Percentiles rank a stretch among this genome's conserved stretches.
Conservation (phyloP, 2,888 invertebrate species). For the Elmis aenea region DNA sequence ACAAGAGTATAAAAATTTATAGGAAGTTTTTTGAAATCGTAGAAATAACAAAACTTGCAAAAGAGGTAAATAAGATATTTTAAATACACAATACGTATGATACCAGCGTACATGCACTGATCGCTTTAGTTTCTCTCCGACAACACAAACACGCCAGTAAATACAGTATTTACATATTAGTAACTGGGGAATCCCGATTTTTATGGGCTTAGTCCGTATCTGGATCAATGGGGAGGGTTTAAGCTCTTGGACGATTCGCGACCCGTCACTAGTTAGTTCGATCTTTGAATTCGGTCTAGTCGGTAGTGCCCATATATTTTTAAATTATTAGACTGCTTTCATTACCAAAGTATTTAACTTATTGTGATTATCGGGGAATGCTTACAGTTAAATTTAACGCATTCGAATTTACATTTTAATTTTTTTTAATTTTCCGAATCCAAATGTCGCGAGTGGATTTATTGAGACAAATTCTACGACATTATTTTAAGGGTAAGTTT, state of each 20-base stretch:
- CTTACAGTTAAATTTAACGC: too few relatives aligned
- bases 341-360: too few relatives aligned
- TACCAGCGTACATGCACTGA: too few relatives aligned
- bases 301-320: constrained; percentile 11
- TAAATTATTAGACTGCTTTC: too few relatives aligned
- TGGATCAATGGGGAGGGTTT: constrained; percentile 10
- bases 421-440: constrained; percentile 6
- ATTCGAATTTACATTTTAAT: constrained; percentile 2
- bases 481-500: constrained; percentile 25
- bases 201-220: constrained; percentile 3
- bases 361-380: too few relatives aligned
- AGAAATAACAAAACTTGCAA: too few relatives aligned
- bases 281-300: constrained; percentile 7
- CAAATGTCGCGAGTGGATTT: constrained; percentile 23
- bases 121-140: too few relatives aligned
- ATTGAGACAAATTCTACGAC: constrained; percentile 20
- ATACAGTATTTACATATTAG: constrained; percentile 7
- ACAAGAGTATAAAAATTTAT: too few relatives aligned
- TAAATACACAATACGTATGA: too few relatives aligned
- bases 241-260: constrained; percentile 1
- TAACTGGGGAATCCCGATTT: constrained; percentile 9
- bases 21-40: too few relatives aligned
- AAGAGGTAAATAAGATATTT: too few relatives aligned
- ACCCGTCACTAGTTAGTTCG: constrained; percentile 9
- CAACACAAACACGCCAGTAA: too few relatives aligned